These are phyloP conservation scores for Lasioglossum vierecki DNA, from an alignment of 2,888 invertebrate species.

Conservation along the genomic window DNA sequence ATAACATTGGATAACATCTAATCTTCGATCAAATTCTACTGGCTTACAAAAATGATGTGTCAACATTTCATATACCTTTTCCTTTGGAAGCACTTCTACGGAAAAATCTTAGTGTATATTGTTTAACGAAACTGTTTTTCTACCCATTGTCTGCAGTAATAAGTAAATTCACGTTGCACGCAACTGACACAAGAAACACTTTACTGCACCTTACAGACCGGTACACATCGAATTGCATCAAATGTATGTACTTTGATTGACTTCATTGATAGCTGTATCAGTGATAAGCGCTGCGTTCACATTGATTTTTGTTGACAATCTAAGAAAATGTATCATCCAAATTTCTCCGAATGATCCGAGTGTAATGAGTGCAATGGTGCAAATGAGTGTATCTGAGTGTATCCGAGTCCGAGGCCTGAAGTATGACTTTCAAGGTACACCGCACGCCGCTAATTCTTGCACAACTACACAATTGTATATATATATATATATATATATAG, in stretches of 20 bases:
- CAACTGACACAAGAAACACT: neutral
- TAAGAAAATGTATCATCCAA: slow-evolving; percentile 6
- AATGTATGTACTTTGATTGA: too few species aligned
- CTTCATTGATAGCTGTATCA: slow-evolving; percentile 28
- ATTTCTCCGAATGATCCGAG: too few species aligned
- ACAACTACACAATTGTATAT: neutral
- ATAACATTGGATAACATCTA: neutral
- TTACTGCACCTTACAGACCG: slow-evolving; percentile 2
- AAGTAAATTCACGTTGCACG: slow-evolving; percentile 8
- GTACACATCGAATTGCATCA: neutral
- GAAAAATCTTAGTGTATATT: slow-evolving; percentile 25
- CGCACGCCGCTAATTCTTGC: neutral
- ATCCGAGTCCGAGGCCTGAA: too few species aligned
- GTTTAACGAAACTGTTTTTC: slow-evolving; percentile 6
- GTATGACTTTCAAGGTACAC: neutral
- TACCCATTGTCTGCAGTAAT: slow-evolving; percentile 27
- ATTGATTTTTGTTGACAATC: slow-evolving; percentile 22
- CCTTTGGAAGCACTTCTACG: slow-evolving; percentile 8
- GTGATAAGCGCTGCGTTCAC: neutral
- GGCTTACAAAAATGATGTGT: neutral
- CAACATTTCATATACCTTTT: slow-evolving; percentile 33
- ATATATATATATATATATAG: too few species aligned
- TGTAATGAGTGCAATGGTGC: too few species aligned
- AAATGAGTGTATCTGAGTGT: too few species aligned
- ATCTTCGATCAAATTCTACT: neutral